Conservation (phyloP, 1,140 invertebrate species). For the Pseudomyrmex flavicornis region DNA sequence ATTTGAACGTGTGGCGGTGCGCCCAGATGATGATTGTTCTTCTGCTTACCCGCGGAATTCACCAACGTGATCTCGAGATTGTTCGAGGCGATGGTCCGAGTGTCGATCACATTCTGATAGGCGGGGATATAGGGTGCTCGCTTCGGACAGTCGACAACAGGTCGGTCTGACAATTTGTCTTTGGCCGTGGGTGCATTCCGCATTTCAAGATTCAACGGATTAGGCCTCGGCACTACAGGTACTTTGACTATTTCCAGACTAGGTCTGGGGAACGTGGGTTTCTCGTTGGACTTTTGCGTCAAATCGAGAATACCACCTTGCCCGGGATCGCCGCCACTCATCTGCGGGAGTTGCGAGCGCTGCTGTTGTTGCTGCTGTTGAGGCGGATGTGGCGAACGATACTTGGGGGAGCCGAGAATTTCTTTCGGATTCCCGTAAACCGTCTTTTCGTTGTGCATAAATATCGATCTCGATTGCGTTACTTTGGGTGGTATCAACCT, state of each 20-base stretch:
- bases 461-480: conserved; percentile 88
- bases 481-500: conserved; percentile 86
- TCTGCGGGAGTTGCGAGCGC: conserved; percentile 29
- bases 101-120: conserved; percentile 80
- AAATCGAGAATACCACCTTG: conserved; percentile 79
- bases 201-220: conserved; percentile 79
- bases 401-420: conserved; percentile 85
- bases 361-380: conserved; percentile 39
- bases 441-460: conserved; percentile 87
- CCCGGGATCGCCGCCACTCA: conserved; percentile 33
- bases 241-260: conserved; percentile 84
- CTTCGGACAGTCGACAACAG: conserved; percentile 41
- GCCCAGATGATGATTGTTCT: conserved; percentile 58
- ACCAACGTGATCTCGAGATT: conserved; percentile 84
- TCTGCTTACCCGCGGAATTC: conserved; percentile 74
- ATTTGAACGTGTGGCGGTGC: conserved; percentile 62
- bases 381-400: conserved; percentile 65
- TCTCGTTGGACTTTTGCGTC: conserved; percentile 75
- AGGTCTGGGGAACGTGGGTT: conserved; percentile 75
- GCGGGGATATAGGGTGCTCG: conserved; percentile 52
- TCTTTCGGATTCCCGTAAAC: conserved; percentile 91
- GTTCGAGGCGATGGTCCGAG: conserved; percentile 82
- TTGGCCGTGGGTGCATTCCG: conserved; percentile 65
- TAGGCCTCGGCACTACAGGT: conserved; percentile 82
- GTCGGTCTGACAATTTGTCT: conserved; percentile 55